Evolutionary conservation across 1,140 invertebrate genomes (phyloP).

Genomic region (Drosophila kohkoa): DNA sequence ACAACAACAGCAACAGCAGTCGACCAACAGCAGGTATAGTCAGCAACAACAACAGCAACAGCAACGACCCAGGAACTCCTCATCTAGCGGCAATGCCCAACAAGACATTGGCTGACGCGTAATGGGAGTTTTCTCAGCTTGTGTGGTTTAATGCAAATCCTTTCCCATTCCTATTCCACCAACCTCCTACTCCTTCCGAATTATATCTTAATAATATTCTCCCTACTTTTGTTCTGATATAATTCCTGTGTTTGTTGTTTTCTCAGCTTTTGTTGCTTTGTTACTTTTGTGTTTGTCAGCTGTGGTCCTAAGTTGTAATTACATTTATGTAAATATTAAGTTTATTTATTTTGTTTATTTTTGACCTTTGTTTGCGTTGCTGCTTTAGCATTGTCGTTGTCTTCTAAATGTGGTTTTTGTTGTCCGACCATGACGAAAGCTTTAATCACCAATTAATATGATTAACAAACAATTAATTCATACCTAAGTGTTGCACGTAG

Average conservation of each 20-base stretch:
- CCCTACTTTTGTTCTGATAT: neutral
- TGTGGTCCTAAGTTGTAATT: conserved; percentile 7
- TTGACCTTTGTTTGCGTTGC: conserved; percentile 28
- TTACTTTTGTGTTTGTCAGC: conserved; percentile 47
- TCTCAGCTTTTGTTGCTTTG: conserved; percentile 39
- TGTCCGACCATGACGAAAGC: conserved; percentile 39
- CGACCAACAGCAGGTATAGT: conserved; percentile 50
- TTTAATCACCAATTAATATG: conserved; percentile 53
- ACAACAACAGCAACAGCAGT: conserved; percentile 66
- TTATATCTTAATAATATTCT: neutral
- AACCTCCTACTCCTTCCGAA: neutral
- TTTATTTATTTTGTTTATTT: conserved; percentile 16
- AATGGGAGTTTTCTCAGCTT: conserved; percentile 91
- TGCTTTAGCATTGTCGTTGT: conserved; percentile 29
- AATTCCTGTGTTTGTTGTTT: conserved; percentile 21
- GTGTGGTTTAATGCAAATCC: conserved; percentile 87
- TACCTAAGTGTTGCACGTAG: conserved; percentile 63
- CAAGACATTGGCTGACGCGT: conserved; percentile 91
- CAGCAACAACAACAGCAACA: conserved; percentile 89
- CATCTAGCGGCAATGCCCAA: conserved; percentile 83
- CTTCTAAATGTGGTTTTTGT: conserved; percentile 9
- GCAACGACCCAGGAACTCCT: conserved; percentile 87
- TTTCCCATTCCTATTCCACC: too few relatives aligned
- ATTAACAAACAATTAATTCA: conserved; percentile 51
- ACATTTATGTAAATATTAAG: conserved; percentile 50